Evolutionary conservation across 2,113 vertebrate genomes (phyloP).

Genomic region (Mormyrus iriodes): DNA sequence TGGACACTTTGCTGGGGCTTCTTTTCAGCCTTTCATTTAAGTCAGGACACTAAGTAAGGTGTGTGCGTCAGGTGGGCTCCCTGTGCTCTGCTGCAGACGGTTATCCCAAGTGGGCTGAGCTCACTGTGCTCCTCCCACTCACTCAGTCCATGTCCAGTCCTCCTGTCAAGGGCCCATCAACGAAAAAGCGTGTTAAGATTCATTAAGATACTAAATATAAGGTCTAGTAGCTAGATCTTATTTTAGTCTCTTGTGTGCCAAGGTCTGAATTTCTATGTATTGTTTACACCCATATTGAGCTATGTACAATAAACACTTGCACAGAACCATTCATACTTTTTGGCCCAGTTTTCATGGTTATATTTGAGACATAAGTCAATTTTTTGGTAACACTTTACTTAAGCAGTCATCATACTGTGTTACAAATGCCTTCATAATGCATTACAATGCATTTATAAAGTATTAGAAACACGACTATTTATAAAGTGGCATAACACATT

Average conservation of each 20-base stretch:
- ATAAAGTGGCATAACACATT: neutral
- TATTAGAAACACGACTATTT: neutral
- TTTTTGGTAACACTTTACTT: neutral
- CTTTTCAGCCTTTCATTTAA: neutral
- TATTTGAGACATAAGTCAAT: neutral
- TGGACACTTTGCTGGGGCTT: neutral
- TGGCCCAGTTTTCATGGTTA: neutral
- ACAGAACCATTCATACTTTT: neutral
- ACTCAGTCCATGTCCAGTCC: neutral
- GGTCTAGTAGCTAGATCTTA: neutral
- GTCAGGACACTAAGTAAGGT: neutral
- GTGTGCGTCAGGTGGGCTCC: neutral
- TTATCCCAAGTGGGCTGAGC: neutral
- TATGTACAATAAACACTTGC: constrained; percentile 9
- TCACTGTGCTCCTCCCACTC: neutral
- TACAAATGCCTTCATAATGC: neutral
- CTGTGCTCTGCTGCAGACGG: neutral
- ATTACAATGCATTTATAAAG: neutral
- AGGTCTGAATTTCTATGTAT: neutral
- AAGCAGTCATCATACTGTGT: neutral
- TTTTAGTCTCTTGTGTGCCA: constrained; percentile 4
- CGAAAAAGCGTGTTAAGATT: neutral
- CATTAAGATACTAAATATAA: neutral
- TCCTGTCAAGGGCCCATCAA: neutral
- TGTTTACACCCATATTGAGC: neutral